phyloP scores from a whole-genome alignment of 23 tunicate genomes.

The Styela clava region DNA sequence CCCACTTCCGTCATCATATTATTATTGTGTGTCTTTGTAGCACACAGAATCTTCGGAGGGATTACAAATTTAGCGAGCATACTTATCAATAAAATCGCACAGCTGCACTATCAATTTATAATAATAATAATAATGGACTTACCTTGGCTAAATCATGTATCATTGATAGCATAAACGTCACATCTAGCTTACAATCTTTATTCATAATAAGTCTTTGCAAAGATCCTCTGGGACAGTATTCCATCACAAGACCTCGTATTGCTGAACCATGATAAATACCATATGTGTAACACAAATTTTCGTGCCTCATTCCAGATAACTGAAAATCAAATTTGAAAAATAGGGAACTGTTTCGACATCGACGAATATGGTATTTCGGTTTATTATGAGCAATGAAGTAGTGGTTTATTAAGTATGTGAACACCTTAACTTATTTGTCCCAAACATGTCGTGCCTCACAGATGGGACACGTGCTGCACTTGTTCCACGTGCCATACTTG shows the following conservation, averaged over 20 bases:
- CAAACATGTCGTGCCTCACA: too few species aligned
- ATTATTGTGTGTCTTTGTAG: too few species aligned
- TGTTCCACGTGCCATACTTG: too few species aligned
- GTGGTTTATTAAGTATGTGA: too few species aligned
- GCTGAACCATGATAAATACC: slow-evolving; percentile 50
- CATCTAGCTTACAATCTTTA: slow-evolving; percentile 37
- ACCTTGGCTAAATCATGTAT: slow-evolving; percentile 68
- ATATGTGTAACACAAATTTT: slow-evolving; percentile 49
- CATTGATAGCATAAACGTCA: slow-evolving; percentile 56
- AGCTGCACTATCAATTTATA: too few species aligned
- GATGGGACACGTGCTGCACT: too few species aligned
- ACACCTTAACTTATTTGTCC: too few species aligned
- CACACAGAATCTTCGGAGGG: too few species aligned
- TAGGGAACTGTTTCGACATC: background rate
- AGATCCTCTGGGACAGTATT: slow-evolving; percentile 43
- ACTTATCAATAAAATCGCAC: too few species aligned
- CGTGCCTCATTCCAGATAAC: slow-evolving; percentile 65
- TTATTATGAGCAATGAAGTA: background rate
- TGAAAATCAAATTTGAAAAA: slow-evolving; percentile 10
- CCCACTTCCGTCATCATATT: too few species aligned
- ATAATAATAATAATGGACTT: background rate
- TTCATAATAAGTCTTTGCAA: slow-evolving; percentile 38
- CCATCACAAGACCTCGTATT: slow-evolving; percentile 66
- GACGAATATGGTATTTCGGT: too few species aligned
- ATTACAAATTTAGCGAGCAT: too few species aligned